phyloP scores from a whole-genome alignment of 2,888 invertebrate genomes.

The Odontocerum albicorne region DNA sequence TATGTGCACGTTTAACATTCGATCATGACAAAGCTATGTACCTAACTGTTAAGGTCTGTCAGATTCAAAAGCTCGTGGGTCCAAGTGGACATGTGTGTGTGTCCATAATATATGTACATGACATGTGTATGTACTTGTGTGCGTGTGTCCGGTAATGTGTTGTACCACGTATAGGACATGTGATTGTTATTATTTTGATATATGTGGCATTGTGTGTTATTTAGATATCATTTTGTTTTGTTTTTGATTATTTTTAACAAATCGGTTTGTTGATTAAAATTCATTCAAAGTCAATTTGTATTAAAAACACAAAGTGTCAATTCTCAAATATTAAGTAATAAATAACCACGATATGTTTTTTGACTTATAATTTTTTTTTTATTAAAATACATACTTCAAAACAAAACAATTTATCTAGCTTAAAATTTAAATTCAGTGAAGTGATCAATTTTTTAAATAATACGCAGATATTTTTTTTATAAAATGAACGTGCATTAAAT shows the following conservation, averaged over 20 bases:
- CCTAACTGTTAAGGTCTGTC: slow-evolving; percentile 15
- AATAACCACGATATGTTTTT: not conserved
- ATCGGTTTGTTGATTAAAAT: too few relatives aligned
- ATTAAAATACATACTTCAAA: not conserved
- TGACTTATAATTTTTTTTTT: not conserved
- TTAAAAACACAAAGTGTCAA: too few relatives aligned
- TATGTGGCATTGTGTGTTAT: too few relatives aligned
- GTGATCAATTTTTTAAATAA: too few relatives aligned
- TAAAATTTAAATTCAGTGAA: not conserved
- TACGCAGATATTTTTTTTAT: not conserved
- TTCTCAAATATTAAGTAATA: too few relatives aligned
- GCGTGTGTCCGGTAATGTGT: slow-evolving; percentile 15
- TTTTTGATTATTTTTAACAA: too few relatives aligned
- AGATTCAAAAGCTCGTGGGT: slow-evolving; percentile 12
- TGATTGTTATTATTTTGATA: too few relatives aligned
- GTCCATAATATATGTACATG: too few relatives aligned
- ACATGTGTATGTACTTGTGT: slow-evolving; percentile 42
- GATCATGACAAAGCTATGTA: slow-evolving; percentile 16
- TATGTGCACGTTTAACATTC: slow-evolving; percentile 17
- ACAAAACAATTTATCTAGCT: not conserved
- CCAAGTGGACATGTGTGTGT: slow-evolving; percentile 21
- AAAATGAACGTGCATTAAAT: not conserved
- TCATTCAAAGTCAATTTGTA: too few relatives aligned
- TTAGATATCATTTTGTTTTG: too few relatives aligned
- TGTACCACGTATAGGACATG: too few relatives aligned